Evolutionary conservation across 1,140 invertebrate species (phyloP).

Genomic region (Conus betulinus): DNA sequence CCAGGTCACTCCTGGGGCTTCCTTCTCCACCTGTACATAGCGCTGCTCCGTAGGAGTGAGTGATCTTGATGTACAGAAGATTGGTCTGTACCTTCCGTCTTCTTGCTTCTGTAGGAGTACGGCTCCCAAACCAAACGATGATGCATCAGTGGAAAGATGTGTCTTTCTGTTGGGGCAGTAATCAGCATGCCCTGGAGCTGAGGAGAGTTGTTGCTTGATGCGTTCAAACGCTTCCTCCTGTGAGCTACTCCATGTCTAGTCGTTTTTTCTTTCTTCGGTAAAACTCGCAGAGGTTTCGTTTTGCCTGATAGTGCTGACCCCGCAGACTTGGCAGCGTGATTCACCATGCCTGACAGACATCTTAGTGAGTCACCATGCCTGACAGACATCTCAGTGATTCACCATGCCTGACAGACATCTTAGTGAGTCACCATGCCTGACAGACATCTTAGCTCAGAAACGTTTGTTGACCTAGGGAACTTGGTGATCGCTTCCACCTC

Average conservation of each 20-base stretch:
- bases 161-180: constrained; percentile 28
- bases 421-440: too few relatives aligned
- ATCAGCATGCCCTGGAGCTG: neutral
- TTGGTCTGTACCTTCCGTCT: neutral
- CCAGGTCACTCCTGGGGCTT: neutral
- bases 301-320: neutral
- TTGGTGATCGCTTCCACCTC: too few relatives aligned
- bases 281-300: neutral
- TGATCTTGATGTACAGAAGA: neutral
- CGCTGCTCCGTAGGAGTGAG: neutral
- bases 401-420: neutral
- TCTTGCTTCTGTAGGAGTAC: constrained; percentile 11
- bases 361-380: neutral
- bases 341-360: neutral
- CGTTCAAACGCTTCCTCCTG: neutral
- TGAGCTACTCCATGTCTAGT: neutral
- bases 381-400: neutral
- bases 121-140: neutral
- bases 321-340: neutral
- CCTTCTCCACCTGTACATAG: neutral
- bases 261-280: neutral
- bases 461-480: neutral
- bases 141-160: constrained; percentile 33
- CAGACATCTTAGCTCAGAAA: neutral
- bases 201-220: neutral